Evolutionary conservation across 2,888 invertebrate genomes (phyloP), one percentile per base, ranked within the genome.

Genomic region (Colostygia pectinataria): DNA sequence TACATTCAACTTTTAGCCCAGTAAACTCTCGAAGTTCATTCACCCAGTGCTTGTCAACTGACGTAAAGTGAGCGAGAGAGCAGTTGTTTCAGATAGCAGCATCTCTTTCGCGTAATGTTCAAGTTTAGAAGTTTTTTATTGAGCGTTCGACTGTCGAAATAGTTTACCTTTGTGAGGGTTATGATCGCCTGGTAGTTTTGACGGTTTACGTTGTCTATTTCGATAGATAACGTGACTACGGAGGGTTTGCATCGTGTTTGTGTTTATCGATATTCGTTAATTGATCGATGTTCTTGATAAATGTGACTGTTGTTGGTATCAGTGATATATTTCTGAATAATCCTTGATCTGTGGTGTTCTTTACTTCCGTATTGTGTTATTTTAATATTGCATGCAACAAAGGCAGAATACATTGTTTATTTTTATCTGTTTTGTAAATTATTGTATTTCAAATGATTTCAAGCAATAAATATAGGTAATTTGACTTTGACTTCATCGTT

Each of bases 1-100:
- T 89, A 87, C 90, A 80, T 90, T 90, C 90, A 90, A 90, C 90
- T 90, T 90, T 90, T 90, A 90, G 90, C 90, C 90, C 83, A 90
- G 90, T 90, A 90, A 90, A 90, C 90, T 90, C 89, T 74, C 78
- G 60, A 77, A 85, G 90, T 89, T 90, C 90, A 78, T 90, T 90
- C 90, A 90, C 90, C 90, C 89, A 90, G 75, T 90, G 84, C 87
- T 89, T 89, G 90, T 90, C 89, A 89, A 87, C 85, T 88, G 87
- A 88, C 89, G 88, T 86, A 83, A 78, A 80, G 67, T 61, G 82
- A 88, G 69, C 49, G 83, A 79, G 86, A 86, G 40, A 65, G 73
- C 57, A 56, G 61, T 67, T 68, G 59, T 48, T 63, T 72, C 65
- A 71, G 74, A 80, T 85, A 82, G 74, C 65, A 57, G 65, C 61